Evolutionary conservation across 1,140 invertebrate species (phyloP), one percentile per base, ranked within the genome.

Genomic region (Theocolax elegans): DNA sequence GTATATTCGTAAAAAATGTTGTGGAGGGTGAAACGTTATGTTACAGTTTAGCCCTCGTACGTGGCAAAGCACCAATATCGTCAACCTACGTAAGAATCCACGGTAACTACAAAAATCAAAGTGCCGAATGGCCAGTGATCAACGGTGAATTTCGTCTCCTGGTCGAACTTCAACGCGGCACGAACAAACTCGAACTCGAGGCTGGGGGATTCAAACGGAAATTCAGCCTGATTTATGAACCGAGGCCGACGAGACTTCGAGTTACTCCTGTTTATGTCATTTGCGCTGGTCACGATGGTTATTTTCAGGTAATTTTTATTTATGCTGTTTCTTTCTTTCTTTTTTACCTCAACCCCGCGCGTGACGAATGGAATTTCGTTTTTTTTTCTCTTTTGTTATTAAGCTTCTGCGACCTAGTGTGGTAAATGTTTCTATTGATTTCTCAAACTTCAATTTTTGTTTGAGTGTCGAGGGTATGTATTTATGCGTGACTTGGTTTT

Each of bases 211-310:
- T 78, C 9, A 84, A 79, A 51, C 74, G 67, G 40, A 80, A 76
- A 64, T 70, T 86, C 0, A 77, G 72, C 7, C 49, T 86, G 1
- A 71, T 79, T 3, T 79, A 85, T 53, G 85, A 86, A 35, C 85
- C 85, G 0, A 74, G 83, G 42, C 71, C 77, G 0, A 85, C 82
- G 0, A 77, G 83, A 65, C 66, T 85, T 29, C 79, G 85, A 25
- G 88, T 92, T 9, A 87, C 88, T 13, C 92, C 93, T 7, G 85
- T 94, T 9, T 94, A 93, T 76, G 89, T 95, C 51, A 88, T 94
- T 69, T 93, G 92, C 79, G 84, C 89, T 51, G 90, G 89, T 19
- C 91, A 95, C 80, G 90, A 93, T 85, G 94, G 94, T 13, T 88
- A 86, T 74, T 95, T 96, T 80, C 93, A 95, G 87, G 78, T 80